Conservation (phyloP, 2,888 invertebrate species). For the Cephus spinipes region DNA sequence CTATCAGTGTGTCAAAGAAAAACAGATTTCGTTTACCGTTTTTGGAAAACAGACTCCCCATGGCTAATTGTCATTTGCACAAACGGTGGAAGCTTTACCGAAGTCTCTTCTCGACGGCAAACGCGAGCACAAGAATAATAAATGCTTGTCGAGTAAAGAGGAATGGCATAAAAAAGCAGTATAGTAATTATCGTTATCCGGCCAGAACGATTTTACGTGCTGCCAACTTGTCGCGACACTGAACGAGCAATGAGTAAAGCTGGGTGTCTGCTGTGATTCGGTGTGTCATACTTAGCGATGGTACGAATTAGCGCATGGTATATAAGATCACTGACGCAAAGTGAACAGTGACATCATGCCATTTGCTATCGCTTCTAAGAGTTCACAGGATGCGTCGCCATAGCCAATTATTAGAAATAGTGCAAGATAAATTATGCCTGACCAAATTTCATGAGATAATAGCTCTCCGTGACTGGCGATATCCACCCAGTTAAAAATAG, state of each 20-base stretch:
- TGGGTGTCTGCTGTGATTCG: slow-evolving; percentile 35
- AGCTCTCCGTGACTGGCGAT: no score
- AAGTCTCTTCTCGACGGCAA: neutral
- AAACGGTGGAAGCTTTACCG: no score
- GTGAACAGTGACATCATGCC: slow-evolving; percentile 37
- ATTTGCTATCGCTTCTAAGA: slow-evolving; percentile 19
- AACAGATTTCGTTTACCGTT: neutral
- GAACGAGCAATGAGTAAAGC: slow-evolving; percentile 35
- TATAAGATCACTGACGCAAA: slow-evolving; percentile 33
- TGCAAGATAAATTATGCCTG: neutral
- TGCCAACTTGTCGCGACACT: slow-evolving; percentile 11
- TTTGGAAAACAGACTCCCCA: neutral
- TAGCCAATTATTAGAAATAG: slow-evolving; percentile 12
- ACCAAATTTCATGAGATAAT: no score
- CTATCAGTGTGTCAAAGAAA: neutral
- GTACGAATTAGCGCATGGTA: slow-evolving; percentile 29
- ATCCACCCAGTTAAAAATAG: no score
- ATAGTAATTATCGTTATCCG: no score
- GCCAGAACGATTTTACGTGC: neutral
- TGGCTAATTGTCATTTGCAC: neutral
- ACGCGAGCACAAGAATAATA: neutral
- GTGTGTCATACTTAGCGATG: slow-evolving; percentile 27
- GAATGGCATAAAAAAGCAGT: neutral
- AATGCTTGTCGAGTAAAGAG: neutral
- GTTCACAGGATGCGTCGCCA: slow-evolving; percentile 11